These are phyloP conservation scores for Meteorus sp. DNA, from an alignment of 1,140 invertebrate genomes.

Conservation along the genomic window DNA sequence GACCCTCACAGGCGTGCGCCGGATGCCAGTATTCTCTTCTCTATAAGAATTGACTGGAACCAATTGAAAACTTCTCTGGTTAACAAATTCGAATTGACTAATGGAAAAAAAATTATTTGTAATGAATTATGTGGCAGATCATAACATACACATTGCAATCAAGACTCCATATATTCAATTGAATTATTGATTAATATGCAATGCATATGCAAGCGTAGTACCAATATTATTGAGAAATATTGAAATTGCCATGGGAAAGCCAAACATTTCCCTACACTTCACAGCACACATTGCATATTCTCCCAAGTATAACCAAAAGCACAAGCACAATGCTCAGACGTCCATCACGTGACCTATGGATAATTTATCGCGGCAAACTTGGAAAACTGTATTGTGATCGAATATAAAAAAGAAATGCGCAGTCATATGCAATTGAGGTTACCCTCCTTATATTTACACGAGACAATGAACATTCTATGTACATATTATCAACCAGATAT, in stretches of 20 bases:
- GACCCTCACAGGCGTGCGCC: slow-evolving; percentile 48
- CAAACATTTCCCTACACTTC: slow-evolving; percentile 52
- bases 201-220: too few species aligned
- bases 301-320: slow-evolving; percentile 29
- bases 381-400: too few species aligned
- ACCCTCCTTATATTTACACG: slow-evolving; percentile 15
- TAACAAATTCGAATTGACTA: too few species aligned
- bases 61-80: slow-evolving; percentile 35
- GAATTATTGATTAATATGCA: neutral
- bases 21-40: slow-evolving; percentile 51
- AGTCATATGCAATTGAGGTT: too few species aligned
- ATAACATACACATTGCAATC: too few species aligned
- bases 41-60: slow-evolving; percentile 39
- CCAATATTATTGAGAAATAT: slow-evolving; percentile 33
- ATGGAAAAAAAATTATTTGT: slow-evolving; percentile 24
- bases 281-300: slow-evolving; percentile 39
- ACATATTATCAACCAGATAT: too few species aligned
- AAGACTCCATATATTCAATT: neutral
- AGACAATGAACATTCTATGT: too few species aligned
- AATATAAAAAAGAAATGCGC: slow-evolving; percentile 7
- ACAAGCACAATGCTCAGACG: too few species aligned
- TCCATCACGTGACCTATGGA: slow-evolving; percentile 49
- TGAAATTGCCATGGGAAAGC: slow-evolving; percentile 58
- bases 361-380: slow-evolving; percentile 35
- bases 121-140: too few species aligned